These are phyloP conservation scores for Parelbella ahira DNA, from an alignment of 2,888 invertebrate species.

Conservation along the genomic window DNA sequence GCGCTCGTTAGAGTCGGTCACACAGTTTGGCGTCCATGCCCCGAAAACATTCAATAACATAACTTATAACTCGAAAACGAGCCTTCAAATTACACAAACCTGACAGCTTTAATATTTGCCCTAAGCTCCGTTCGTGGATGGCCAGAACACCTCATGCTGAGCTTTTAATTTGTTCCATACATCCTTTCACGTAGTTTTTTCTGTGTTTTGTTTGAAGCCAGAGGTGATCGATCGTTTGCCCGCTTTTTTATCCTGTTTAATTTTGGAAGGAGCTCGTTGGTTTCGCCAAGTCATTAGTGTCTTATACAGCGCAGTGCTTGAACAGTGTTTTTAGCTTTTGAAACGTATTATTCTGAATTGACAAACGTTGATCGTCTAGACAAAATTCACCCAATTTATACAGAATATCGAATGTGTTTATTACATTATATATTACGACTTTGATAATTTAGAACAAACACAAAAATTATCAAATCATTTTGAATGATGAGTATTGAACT, in stretches of 20 bases:
- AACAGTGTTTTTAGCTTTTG: conserved; percentile 41
- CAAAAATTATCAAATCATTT: conserved; percentile 5
- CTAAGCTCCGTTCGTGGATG: conserved; percentile 51
- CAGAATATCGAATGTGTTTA: neutral
- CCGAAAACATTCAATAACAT: conserved; percentile 74
- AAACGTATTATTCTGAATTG: conserved; percentile 54
- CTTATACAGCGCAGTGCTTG: conserved; percentile 33
- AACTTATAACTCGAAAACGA: conserved; percentile 70
- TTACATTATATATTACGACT: too few relatives aligned
- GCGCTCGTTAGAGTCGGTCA: conserved; percentile 53
- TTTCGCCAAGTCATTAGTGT: conserved; percentile 77
- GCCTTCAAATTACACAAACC: conserved; percentile 69
- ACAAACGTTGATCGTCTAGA: too few relatives aligned
- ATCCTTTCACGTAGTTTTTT: conserved; percentile 72
- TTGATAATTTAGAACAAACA: too few relatives aligned
- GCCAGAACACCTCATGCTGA: conserved; percentile 69
- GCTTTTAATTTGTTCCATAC: conserved; percentile 79
- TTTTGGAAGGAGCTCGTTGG: conserved; percentile 66
- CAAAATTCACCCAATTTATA: too few relatives aligned
- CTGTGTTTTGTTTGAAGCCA: conserved; percentile 70
- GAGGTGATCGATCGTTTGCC: conserved; percentile 74
- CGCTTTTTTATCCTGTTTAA: conserved; percentile 75
- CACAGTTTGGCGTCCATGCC: conserved; percentile 50
- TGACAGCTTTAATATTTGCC: conserved; percentile 79
- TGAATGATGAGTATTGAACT: conserved; percentile 11